phyloP scores from a whole-genome alignment of 2,888 invertebrate species.

The Archips xylosteana region DNA sequence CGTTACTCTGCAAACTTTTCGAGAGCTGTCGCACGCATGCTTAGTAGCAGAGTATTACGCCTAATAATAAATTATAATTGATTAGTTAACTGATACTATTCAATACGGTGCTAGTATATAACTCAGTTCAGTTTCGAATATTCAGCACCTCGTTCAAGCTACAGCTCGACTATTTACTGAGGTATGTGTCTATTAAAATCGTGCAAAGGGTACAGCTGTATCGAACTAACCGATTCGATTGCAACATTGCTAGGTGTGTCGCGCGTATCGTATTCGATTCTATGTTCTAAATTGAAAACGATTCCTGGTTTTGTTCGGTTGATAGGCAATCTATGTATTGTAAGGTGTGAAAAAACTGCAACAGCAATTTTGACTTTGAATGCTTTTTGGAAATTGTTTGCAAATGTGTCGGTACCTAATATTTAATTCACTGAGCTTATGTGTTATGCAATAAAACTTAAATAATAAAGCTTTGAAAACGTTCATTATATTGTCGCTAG shows the following conservation, averaged over 20 bases:
- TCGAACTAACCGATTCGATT: slow-evolving; percentile 28
- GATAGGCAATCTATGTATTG: slow-evolving; percentile 38
- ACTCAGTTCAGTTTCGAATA: background rate
- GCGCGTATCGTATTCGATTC: slow-evolving; percentile 27
- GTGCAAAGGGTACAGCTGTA: slow-evolving; percentile 26
- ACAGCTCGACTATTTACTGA: background rate
- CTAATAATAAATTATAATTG: too few species aligned
- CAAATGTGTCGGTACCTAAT: background rate
- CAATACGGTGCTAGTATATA: too few species aligned
- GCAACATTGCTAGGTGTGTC: slow-evolving; percentile 29
- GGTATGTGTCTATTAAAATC: slow-evolving; percentile 22
- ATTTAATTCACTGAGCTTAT: background rate
- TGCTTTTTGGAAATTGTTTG: background rate
- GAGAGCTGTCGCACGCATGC: too few species aligned
- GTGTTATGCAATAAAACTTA: background rate
- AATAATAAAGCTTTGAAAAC: too few species aligned
- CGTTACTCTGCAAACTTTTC: too few species aligned
- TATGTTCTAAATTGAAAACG: slow-evolving; percentile 40
- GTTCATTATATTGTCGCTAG: too few species aligned
- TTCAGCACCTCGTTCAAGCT: background rate
- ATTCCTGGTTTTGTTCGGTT: slow-evolving; percentile 28
- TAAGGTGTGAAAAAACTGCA: slow-evolving; percentile 21
- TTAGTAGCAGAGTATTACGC: too few species aligned
- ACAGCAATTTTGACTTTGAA: background rate
- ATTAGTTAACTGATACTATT: too few species aligned